phyloP scores from a whole-genome alignment of 2,888 invertebrate species.

The Sceliomorpha sp. region DNA sequence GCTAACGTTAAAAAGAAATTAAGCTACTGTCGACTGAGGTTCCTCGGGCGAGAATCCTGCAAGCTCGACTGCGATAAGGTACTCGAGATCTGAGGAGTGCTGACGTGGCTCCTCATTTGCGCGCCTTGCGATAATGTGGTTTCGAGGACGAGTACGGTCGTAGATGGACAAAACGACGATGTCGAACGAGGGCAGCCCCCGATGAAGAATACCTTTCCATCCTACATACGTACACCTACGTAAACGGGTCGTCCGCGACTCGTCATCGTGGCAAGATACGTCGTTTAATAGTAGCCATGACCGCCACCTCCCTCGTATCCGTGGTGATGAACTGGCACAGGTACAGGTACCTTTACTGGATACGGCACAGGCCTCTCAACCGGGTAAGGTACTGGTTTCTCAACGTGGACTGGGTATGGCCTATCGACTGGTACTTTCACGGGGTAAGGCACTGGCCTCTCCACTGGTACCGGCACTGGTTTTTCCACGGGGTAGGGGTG shows the following conservation, averaged over 20 bases:
- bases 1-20: conserved; percentile 42
- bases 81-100: conserved; percentile 53
- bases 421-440: conserved; percentile 80
- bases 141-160: conserved; percentile 44
- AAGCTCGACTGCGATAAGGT: conserved; percentile 48
- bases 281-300: conserved; percentile 19
- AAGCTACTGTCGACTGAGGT: conserved; percentile 41
- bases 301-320: conserved; percentile 52
- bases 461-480: conserved; percentile 84
- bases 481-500: conserved; percentile 81
- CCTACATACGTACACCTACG: conserved; percentile 12
- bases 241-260: conserved; percentile 27
- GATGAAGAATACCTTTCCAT: conserved; percentile 15
- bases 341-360: conserved; percentile 86
- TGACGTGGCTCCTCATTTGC: conserved; percentile 37
- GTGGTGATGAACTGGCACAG: conserved; percentile 79
- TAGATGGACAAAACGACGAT: conserved; percentile 18
- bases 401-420: conserved; percentile 79
- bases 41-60: conserved; percentile 11
- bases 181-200: conserved; percentile 14
- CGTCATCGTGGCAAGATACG: conserved; percentile 31
- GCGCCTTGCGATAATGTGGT: conserved; percentile 36
- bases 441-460: conserved; percentile 82
- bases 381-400: conserved; percentile 69
- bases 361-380: conserved; percentile 84